Evolutionary conservation across 2,797 vertebrate species (phyloP).

Genomic region (Gobio occitaniae): DNA sequence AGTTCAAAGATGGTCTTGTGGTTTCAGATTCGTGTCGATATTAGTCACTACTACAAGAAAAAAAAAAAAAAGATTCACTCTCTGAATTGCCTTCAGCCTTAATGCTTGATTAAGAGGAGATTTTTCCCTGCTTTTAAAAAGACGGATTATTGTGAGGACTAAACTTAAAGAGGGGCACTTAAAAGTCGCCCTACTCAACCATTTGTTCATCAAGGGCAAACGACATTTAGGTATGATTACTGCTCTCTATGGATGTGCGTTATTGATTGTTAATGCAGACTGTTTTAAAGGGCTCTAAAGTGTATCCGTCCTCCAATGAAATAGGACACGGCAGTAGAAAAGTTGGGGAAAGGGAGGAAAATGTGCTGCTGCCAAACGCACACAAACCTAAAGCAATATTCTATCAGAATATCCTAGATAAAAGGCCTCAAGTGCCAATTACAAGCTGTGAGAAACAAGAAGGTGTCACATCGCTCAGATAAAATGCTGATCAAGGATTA

Average conservation of each 20-base stretch:
- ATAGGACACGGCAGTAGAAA: constrained; percentile 42
- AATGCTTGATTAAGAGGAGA: constrained; percentile 65
- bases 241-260: constrained; percentile 63
- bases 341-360: constrained; percentile 30
- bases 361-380: constrained; percentile 22
- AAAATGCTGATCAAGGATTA: background rate
- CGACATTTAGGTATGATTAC: constrained; percentile 66
- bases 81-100: constrained; percentile 56
- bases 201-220: constrained; percentile 76
- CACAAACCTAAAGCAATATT: constrained; percentile 1
- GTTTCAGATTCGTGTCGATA: constrained; percentile 31
- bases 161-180: constrained; percentile 67
- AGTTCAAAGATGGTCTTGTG: background rate
- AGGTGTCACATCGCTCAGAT: background rate
- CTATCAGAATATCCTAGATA: background rate
- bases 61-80: constrained; percentile 52
- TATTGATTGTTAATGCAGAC: constrained; percentile 57
- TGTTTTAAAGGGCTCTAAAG: constrained; percentile 59
- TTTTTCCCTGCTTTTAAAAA: constrained; percentile 75
- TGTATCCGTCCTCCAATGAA: constrained; percentile 60
- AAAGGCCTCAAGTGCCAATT: constrained; percentile 2
- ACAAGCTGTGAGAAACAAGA: background rate
- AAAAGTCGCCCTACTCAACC: constrained; percentile 67
- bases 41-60: constrained; percentile 39
- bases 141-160: constrained; percentile 71